phyloP scores from a whole-genome alignment of 2,888 invertebrate species.

The Drosophila borealis region DNA sequence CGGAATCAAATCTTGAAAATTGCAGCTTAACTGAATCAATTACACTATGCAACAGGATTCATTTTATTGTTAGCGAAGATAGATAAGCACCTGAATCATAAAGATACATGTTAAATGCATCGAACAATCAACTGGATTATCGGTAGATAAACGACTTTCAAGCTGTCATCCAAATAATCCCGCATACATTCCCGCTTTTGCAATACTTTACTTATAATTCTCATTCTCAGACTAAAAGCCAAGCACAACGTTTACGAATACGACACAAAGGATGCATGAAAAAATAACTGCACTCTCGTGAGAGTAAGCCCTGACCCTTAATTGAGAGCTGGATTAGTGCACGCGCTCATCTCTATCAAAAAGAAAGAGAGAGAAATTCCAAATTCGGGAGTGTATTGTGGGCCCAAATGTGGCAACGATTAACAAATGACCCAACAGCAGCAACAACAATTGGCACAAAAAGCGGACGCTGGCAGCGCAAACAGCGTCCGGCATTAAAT shows the following conservation, averaged over 20 bases:
- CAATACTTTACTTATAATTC: no score
- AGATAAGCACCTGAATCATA: no score
- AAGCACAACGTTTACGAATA: not conserved
- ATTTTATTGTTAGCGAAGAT: no score
- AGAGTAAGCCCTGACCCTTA: not conserved
- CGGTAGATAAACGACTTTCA: no score
- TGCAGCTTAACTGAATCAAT: no score
- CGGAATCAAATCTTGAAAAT: no score
- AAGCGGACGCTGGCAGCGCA: constrained; percentile 28
- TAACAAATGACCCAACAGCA: constrained; percentile 41
- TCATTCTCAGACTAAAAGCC: no score
- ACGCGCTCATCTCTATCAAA: not conserved
- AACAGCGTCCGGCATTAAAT: constrained; percentile 35
- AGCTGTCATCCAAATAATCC: no score
- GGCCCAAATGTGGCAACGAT: constrained; percentile 27
- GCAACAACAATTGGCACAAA: constrained; percentile 19
- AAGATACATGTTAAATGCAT: no score
- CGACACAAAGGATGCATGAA: not conserved
- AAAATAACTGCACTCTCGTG: not conserved
- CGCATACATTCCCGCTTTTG: no score
- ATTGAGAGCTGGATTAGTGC: not conserved
- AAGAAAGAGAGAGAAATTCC: not conserved
- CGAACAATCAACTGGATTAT: no score
- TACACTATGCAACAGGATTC: no score
- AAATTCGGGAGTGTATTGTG: constrained; percentile 3